These are phyloP conservation scores for Myanophis thanlyinensis DNA, from an alignment of 2,113 vertebrate species.

Conservation along the genomic window DNA sequence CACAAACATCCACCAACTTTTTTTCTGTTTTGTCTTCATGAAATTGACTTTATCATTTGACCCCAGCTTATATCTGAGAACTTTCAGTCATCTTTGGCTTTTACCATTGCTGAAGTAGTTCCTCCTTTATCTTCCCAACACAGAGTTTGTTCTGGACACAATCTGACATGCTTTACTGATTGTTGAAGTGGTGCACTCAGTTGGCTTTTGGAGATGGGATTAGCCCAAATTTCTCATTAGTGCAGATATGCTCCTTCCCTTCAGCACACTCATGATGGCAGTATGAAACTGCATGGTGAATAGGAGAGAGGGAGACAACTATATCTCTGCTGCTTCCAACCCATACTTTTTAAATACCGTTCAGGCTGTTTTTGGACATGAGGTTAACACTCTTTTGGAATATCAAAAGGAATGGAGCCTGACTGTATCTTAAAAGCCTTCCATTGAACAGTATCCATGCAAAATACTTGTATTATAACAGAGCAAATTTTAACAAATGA, in stretches of 20 bases:
- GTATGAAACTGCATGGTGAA: not conserved
- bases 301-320: not conserved
- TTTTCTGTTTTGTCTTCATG: not conserved
- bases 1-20: not conserved
- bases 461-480: not conserved
- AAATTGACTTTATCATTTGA: not conserved
- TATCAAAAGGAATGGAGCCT: not conserved
- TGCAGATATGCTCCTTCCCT: not conserved
- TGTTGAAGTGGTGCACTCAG: not conserved
- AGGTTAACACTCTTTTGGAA: not conserved
- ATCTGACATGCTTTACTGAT: not conserved
- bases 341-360: not conserved
- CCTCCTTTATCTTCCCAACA: not conserved
- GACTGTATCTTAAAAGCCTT: not conserved
- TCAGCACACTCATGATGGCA: not conserved
- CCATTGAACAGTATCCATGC: not conserved
- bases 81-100: not conserved
- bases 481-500: not conserved
- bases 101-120: not conserved
- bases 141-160: not conserved
- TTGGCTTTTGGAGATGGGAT: not conserved
- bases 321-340: not conserved
- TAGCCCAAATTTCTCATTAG: not conserved
- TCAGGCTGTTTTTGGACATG: not conserved
- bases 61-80: not conserved